Evolutionary conservation across 2,797 vertebrate species (phyloP), one percentile per base, ranked within the genome.

Genomic region (Takifugu rubripes): DNA sequence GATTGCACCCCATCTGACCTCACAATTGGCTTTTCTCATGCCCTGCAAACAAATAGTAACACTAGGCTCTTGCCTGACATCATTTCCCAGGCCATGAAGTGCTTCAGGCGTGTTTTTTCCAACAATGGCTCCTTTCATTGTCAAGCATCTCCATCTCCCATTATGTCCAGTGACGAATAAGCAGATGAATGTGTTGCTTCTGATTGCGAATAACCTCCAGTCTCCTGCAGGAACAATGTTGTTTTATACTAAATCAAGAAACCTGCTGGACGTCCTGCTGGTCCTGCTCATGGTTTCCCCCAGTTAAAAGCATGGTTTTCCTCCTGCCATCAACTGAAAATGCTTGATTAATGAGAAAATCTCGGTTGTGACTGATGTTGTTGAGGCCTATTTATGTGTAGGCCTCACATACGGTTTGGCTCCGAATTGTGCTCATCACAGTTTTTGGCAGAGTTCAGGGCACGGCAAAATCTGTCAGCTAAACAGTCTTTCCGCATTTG

Each of bases 61-160:
- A 36, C 47, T 8, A 1, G 24, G 2, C 24, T 17, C 9, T 31
- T 51, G 70, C 62, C 75, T 78, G 78, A 81, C 78, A 77, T 81
- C 72, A 81, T 2, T 44, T 54, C 42, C 29, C 4, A 1, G 9
- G 46, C 25, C 50, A 61, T 49, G 42, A 33, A 49, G 26, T n/a
- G 42, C 29, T 57, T 61, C 43, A 12, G 17, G 16, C 49, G 52
- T 21, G 21, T 49, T n/a, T 11, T 58, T 56, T 47, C 54, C 40
- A 64, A 84, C 70, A 83, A 76, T 62, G 49, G 63, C 14, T n/a
- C 36, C n/a, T 56, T 73, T 73, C 55, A 79, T 64, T 56, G 26
- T 16, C 36, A 25, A 50, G 16, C 68, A 49, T 56, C 46, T 64
- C 42, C 5, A 3, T 61, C 33, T 66, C 52, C 47, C 6, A 50